These are phyloP conservation scores for Vanessa atalanta DNA, from an alignment of 1,140 invertebrate species.

Conservation along the genomic window DNA sequence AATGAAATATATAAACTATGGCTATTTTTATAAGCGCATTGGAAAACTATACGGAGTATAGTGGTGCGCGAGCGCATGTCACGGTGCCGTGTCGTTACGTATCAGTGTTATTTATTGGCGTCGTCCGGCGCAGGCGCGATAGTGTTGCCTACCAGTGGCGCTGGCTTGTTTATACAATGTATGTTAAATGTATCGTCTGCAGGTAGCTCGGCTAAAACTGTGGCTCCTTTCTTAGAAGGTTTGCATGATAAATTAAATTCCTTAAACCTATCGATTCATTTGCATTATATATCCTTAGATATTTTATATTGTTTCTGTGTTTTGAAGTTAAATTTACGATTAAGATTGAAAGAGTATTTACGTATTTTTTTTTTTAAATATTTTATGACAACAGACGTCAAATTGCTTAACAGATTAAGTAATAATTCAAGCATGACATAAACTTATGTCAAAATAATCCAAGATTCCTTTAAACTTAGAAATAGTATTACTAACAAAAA, in stretches of 20 bases:
- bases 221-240: conserved; percentile 24
- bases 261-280: conserved; percentile 16
- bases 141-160: conserved; percentile 43
- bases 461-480: too few relatives aligned
- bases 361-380: too few relatives aligned
- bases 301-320: not conserved
- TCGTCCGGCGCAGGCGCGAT: conserved; percentile 59
- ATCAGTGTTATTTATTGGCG: conserved; percentile 75
- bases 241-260: conserved; percentile 22
- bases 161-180: conserved; percentile 28
- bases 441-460: too few relatives aligned
- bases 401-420: too few relatives aligned
- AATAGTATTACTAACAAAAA: too few relatives aligned
- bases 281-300: conserved; percentile 6
- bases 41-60: conserved; percentile 12
- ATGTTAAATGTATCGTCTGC: conserved; percentile 9
- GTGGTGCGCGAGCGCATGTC: conserved; percentile 59
- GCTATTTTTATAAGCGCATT: not conserved
- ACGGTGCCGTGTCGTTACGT: conserved; percentile 66
- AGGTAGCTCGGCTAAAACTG: conserved; percentile 27
- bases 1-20: not conserved
- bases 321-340: not conserved
- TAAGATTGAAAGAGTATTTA: not conserved
- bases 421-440: too few relatives aligned
- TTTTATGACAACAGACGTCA: too few relatives aligned